Base-by-base conservation (phyloP, 2,888 invertebrate genomes). In the Ditylenchus weischeri region DNA sequence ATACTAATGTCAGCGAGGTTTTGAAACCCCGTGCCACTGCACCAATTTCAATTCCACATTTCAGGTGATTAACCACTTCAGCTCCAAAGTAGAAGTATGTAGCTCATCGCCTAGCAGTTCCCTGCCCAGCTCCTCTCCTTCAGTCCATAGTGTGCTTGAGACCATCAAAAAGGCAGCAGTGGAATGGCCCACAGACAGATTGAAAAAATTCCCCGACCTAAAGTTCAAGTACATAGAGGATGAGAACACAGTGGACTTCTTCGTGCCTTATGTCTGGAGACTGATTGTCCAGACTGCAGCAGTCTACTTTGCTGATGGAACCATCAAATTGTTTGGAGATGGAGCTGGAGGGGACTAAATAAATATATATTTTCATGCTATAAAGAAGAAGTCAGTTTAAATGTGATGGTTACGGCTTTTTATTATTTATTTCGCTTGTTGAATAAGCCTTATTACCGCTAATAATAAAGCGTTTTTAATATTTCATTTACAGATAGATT, bases 181-280 rank as follows among this genome's bases (percentile, higher is more conserved):
- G 73, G 90, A 91, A 84, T 96, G 95, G 92, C 91, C 93, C 57
- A 90, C 90, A 76, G 94, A 96, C 84, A 89, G 92, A 76, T 86
- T 96, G 73, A 90, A 91, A 92, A 96, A 95, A 89, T 95, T 96
- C 84, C 96, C 96, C 0, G 96, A 96, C 81, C 86, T 98, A 59
- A 96, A 95, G 85, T 98, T 98, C 86, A 92, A 94, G 75, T 98
- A 98, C 83, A 96, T 98, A 0, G 98, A 99, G 85, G 98, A 99
- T 84, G 96, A 96, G 74, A 89, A 91, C 68, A 96, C 96, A 0
- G 96, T 96, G 84, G 95, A 96, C 82, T 98, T 98, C 87, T 98
- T 99, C 86, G 93, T 96, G 76, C 98, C 98, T 0, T 98, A 99
- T 84, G 92, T 96, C 35, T 98, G 98, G 98, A 90, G 91, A 4